These are phyloP conservation scores for Gambusia affinis DNA, from an alignment of 2,113 vertebrate species.

Conservation along the genomic window DNA sequence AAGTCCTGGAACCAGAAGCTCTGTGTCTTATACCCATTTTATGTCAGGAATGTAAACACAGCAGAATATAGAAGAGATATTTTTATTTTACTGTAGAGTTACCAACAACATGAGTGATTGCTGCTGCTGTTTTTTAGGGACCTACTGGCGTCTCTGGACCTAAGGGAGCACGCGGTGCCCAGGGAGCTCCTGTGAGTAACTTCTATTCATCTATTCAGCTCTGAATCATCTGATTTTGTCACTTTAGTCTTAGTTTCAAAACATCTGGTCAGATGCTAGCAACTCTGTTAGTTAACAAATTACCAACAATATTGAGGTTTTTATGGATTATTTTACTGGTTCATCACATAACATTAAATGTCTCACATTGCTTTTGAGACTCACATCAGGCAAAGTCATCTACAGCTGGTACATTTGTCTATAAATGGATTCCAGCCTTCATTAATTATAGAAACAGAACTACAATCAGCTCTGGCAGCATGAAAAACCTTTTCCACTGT, in stretches of 20 bases:
- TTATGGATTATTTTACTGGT: not conserved
- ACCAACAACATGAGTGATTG: not conserved
- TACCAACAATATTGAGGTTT: not conserved
- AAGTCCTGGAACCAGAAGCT: not conserved
- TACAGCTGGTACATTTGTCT: not conserved
- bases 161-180: conserved; percentile 94
- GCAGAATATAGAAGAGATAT: not conserved
- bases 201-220: not conserved
- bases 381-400: not conserved
- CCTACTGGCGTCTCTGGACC: conserved; percentile 91
- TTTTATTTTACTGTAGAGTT: not conserved
- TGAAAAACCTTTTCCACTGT: not conserved
- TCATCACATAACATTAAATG: not conserved
- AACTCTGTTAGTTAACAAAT: not conserved
- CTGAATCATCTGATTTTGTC: not conserved
- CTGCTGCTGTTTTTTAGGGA: conserved; percentile 78
- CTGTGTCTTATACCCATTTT: not conserved
- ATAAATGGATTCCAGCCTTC: conserved; percentile 6
- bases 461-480: not conserved
- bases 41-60: conserved; percentile 1
- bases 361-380: not conserved
- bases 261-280: not conserved
- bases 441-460: conserved; percentile 3
- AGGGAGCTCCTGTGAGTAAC: conserved; percentile 90
- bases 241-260: not conserved